phyloP scores from a whole-genome alignment of 2,888 invertebrate genomes.

The Unio delphinus region DNA sequence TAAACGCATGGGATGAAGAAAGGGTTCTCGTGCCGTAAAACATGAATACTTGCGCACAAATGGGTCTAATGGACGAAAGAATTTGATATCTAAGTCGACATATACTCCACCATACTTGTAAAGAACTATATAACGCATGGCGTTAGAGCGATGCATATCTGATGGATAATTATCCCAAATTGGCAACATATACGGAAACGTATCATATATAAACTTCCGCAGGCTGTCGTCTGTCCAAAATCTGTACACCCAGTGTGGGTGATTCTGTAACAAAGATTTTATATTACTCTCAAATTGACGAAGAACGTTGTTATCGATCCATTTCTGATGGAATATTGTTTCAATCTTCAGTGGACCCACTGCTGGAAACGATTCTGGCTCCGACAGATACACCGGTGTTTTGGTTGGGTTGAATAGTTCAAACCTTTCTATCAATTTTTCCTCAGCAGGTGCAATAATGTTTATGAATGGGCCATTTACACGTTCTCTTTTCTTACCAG shows the following conservation, averaged over 20 bases:
- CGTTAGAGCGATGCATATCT: conserved; percentile 8
- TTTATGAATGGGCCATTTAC: too few relatives aligned
- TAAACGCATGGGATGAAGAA: conserved; percentile 8
- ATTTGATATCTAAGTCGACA: conserved; percentile 10
- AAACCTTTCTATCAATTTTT: too few relatives aligned
- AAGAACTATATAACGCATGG: conserved; percentile 11
- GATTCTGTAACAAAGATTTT: conserved; percentile 6
- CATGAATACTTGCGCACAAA: conserved; percentile 11
- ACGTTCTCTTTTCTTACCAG: too few relatives aligned
- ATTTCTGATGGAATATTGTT: conserved; percentile 11
- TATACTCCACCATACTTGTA: conserved; percentile 20
- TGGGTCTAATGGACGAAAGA: conserved; percentile 22
- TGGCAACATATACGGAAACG: conserved; percentile 9
- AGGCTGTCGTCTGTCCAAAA: conserved; percentile 16
- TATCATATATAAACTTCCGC: conserved; percentile 7
- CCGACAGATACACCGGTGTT: too few relatives aligned
- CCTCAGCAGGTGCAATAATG: too few relatives aligned
- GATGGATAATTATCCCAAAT: conserved; percentile 6
- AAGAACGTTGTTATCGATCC: conserved; percentile 8
- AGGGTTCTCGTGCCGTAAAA: conserved; percentile 15
- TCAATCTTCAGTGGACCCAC: conserved; percentile 24
- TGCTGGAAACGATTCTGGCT: too few relatives aligned
- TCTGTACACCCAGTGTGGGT: conserved; percentile 15
- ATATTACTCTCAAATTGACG: conserved; percentile 6
- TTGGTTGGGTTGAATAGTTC: too few relatives aligned